Evolutionary conservation across 2,888 invertebrate species (phyloP).

Genomic region (Patella caerulea): DNA sequence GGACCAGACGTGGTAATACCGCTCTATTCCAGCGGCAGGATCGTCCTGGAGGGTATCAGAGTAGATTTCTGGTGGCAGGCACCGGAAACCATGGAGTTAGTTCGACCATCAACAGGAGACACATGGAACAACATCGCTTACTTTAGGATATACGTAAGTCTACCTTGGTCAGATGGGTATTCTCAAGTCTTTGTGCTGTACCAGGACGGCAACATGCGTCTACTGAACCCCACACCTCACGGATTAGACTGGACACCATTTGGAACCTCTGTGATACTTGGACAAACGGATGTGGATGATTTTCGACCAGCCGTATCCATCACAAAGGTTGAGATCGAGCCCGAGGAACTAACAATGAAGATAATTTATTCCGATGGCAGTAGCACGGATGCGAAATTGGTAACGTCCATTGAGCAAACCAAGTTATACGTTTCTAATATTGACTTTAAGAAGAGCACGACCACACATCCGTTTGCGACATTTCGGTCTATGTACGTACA

Average conservation of each 20-base stretch:
- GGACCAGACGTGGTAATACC: constrained; percentile 30
- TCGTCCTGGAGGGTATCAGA: constrained; percentile 45
- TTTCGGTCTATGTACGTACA: constrained; percentile 55
- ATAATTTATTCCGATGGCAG: constrained; percentile 49
- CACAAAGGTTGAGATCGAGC: constrained; percentile 40
- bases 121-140: constrained; percentile 44
- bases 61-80: constrained; percentile 53
- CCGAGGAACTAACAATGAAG: constrained; percentile 37
- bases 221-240: constrained; percentile 50
- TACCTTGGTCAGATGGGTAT: constrained; percentile 49
- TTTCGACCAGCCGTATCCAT: constrained; percentile 52
- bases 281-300: constrained; percentile 47
- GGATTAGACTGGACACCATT: constrained; percentile 59
- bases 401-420: constrained; percentile 41
- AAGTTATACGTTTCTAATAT: constrained; percentile 41
- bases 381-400: constrained; percentile 37
- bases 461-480: constrained; percentile 48
- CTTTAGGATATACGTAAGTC: constrained; percentile 47
- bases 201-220: constrained; percentile 52
- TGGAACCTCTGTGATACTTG: constrained; percentile 55
- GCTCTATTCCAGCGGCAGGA: constrained; percentile 36
- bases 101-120: not conserved
- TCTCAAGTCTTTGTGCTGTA: constrained; percentile 55
- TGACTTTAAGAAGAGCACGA: constrained; percentile 34
- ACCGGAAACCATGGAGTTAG: constrained; percentile 43